These are phyloP conservation scores for Chironex yamaguchii DNA, from an alignment of 30 jellyfish, hydroid and myxozoan species.

Conservation along the genomic window DNA sequence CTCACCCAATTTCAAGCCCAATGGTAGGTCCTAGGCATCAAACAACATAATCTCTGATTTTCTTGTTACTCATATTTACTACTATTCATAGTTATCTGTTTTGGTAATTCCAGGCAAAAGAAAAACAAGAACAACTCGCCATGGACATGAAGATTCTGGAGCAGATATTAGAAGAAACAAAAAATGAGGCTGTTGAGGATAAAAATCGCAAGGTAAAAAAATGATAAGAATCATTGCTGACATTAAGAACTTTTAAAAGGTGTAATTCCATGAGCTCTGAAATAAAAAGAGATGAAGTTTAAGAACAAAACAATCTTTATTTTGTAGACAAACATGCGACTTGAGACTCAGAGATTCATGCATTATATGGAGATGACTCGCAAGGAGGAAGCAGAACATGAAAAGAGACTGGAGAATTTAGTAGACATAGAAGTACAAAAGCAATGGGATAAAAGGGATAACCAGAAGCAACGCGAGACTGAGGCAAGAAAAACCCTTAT, in stretches of 20 bases:
- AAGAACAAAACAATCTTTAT: background rate
- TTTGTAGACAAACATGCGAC: conserved; percentile 73
- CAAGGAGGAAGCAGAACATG: conserved; percentile 78
- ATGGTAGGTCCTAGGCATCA: too few relatives aligned
- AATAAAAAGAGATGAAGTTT: background rate
- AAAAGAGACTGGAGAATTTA: conserved; percentile 35
- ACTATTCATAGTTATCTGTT: too few relatives aligned
- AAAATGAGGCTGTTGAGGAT: conserved; percentile 78
- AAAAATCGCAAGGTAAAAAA: conserved; percentile 70
- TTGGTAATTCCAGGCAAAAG: conserved; percentile 71
- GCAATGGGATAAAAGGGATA: conserved; percentile 82
- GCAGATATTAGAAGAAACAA: conserved; percentile 77
- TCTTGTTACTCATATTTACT: background rate
- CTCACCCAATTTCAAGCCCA: too few relatives aligned
- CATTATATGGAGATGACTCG: conserved; percentile 85
- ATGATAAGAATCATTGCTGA: too few relatives aligned
- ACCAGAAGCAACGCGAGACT: conserved; percentile 76
- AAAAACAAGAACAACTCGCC: conserved; percentile 89
- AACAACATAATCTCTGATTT: too few relatives aligned
- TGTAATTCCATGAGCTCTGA: too few relatives aligned
- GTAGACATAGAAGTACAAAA: conserved; percentile 86
- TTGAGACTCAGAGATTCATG: conserved; percentile 95
- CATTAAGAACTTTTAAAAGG: too few relatives aligned
- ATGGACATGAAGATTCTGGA: conserved; percentile 87
- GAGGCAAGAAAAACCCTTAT: conserved; percentile 81